These are phyloP conservation scores for Clunio marinus DNA, from an alignment of 2,888 invertebrate genomes.

Conservation along the genomic window DNA sequence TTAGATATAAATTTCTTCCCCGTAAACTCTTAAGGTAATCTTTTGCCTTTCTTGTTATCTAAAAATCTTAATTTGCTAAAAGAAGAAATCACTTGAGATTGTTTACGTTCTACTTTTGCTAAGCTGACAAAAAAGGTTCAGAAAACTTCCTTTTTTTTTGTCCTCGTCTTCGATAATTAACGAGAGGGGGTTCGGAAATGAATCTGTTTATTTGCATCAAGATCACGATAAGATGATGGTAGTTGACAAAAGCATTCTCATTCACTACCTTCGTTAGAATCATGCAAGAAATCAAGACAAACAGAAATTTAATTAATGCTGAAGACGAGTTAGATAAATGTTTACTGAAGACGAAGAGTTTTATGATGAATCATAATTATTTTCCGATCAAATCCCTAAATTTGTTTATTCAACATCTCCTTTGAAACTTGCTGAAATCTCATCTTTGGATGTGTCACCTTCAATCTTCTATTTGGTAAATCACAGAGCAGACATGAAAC, in stretches of 20 bases:
- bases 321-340: not conserved
- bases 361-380: conserved; percentile 11
- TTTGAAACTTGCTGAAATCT: not conserved
- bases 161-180: conserved; percentile 19
- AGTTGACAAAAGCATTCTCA: not conserved
- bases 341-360: not conserved
- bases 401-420: not conserved
- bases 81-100: not conserved
- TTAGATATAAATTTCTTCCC: conserved; percentile 5
- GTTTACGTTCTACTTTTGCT: conserved; percentile 21
- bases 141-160: not conserved
- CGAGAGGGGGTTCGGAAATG: not conserved
- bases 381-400: conserved; percentile 9
- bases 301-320: conserved; percentile 32
- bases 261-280: not conserved
- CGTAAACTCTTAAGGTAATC: conserved; percentile 3
- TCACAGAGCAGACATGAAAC: too few relatives aligned
- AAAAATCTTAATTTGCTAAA: conserved; percentile 6
- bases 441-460: conserved; percentile 6
- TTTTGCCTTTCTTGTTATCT: conserved; percentile 16
- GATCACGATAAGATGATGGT: conserved; percentile 36
- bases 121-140: not conserved
- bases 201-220: conserved; percentile 32
- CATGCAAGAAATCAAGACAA: conserved; percentile 15
- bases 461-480: not conserved